Evolutionary conservation across 2,113 vertebrate genomes (phyloP).

Genomic region (Ceratotherium simum): DNA sequence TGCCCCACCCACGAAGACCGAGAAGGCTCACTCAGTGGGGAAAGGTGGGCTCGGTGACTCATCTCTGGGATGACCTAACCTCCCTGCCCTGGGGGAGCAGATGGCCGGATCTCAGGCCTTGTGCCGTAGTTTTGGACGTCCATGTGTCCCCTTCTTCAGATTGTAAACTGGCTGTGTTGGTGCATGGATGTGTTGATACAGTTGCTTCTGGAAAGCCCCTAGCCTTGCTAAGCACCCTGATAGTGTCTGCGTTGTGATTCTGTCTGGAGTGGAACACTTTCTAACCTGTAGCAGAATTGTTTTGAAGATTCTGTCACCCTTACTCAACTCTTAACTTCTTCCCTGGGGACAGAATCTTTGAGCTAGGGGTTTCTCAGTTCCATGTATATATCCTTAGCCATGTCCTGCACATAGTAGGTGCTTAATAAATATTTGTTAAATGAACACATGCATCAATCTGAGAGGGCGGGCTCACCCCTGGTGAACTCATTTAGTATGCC

Average conservation of each 20-base stretch:
- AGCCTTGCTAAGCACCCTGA: too few relatives aligned
- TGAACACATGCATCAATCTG: not conserved
- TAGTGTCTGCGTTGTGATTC: not conserved
- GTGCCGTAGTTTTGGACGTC: not conserved
- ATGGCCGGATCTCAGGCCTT: not conserved
- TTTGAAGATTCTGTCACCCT: not conserved
- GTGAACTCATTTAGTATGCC: not conserved
- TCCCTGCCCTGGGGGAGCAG: not conserved
- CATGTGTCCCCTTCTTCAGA: not conserved
- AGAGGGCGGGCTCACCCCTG: too few relatives aligned
- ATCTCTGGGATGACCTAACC: not conserved
- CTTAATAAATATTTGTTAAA: not conserved
- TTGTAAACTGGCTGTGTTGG: not conserved
- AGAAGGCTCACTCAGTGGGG: constrained; percentile 10
- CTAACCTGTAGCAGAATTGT: not conserved
- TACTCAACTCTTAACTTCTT: not conserved
- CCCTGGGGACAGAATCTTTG: not conserved
- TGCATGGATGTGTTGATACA: not conserved
- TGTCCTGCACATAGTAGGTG: not conserved
- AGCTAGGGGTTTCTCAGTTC: not conserved
- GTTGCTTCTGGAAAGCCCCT: not conserved
- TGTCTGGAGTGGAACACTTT: not conserved
- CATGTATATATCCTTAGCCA: not conserved
- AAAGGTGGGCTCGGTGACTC: constrained; percentile 71
- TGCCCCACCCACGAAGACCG: constrained; percentile 58